Conservation (phyloP, 2,797 vertebrate genomes). For the Eupleurogrammus muticus region DNA sequence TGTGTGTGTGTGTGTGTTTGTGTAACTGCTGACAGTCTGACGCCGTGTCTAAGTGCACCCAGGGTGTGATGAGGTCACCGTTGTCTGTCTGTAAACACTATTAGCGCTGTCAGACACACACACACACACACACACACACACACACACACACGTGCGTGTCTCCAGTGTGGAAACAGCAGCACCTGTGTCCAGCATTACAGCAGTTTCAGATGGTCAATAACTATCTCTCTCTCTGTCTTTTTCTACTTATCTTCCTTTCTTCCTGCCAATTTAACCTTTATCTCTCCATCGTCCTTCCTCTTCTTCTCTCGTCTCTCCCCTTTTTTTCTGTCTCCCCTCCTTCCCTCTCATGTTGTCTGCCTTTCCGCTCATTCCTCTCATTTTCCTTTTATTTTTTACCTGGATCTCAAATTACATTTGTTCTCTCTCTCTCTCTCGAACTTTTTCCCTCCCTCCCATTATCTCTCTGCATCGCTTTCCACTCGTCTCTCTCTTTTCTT, state of each 20-base stretch:
- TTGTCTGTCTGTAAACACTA: constrained; percentile 57
- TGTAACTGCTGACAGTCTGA: constrained; percentile 35
- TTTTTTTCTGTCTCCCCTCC: neutral
- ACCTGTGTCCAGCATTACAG: constrained; percentile 51
- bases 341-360: too few species aligned
- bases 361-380: neutral
- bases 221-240: constrained; percentile 17
- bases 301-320: neutral
- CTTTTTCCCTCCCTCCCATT: neutral
- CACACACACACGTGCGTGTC: constrained; percentile 35
- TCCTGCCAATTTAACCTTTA: constrained; percentile 37
- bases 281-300: constrained; percentile 13
- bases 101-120: constrained; percentile 40
- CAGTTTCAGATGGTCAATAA: constrained; percentile 56
- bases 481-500: constrained; percentile 8
- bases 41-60: constrained; percentile 42
- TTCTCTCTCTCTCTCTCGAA: neutral
- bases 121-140: constrained; percentile 30
- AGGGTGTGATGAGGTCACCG: constrained; percentile 51
- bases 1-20: constrained; percentile 19
- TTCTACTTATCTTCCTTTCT: constrained; percentile 8
- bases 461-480: too few species aligned
- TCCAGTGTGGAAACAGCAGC: constrained; percentile 50
- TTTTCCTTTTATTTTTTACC: constrained; percentile 6
- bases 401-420: constrained; percentile 33